Evolutionary conservation across 1,140 invertebrate species (phyloP), one percentile per base, ranked within the genome.

Genomic region (Megalonaias nervosa): DNA sequence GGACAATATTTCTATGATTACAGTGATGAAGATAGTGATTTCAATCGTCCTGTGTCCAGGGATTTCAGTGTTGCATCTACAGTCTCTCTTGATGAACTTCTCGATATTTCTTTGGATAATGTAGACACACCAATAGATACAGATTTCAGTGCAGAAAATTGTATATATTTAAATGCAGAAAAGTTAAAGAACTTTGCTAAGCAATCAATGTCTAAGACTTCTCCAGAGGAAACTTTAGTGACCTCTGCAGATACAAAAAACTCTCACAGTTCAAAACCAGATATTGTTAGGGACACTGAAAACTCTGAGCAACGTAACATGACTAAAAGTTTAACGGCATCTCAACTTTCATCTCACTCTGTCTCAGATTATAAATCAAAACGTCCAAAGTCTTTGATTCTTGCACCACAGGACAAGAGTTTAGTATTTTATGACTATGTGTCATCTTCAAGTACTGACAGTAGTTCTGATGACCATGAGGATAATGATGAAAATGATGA

Each of bases 1-100:
- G 80, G 81, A 65, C 82, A 87, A 74, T 88, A 88, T 74, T 88
- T 87, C 72, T 87, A 89, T 75, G 87, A 89, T 58, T 89, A 86
- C 77, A 89, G 85, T 77, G 86, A 88, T 77, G 86, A 88, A 69
- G 86, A 89, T 66, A 85, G 83, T 77, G 87, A 89, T 77, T 82
- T 85, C 56, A 84, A 82, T 66, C 71, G 86, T n/a, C 83, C 82
- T 38, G 74, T 85, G 58, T 85, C 87, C 14, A 79, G 79, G 65
- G 81, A 87, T 31, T 84, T 82, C 60, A 86, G 83, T 71, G 78
- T 79, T 15, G 84, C 83, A 48, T 88, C 88, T 11, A 85, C 84
- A 1, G 79, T 86, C 60, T 89, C 88, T 9, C 79, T 88, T 15
- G 87, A 86, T 67, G 88, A 89, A 77, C 72, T 89, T 23, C 70